phyloP scores from a whole-genome alignment of 2,797 vertebrate genomes.

The Gymnocypris eckloni region DNA sequence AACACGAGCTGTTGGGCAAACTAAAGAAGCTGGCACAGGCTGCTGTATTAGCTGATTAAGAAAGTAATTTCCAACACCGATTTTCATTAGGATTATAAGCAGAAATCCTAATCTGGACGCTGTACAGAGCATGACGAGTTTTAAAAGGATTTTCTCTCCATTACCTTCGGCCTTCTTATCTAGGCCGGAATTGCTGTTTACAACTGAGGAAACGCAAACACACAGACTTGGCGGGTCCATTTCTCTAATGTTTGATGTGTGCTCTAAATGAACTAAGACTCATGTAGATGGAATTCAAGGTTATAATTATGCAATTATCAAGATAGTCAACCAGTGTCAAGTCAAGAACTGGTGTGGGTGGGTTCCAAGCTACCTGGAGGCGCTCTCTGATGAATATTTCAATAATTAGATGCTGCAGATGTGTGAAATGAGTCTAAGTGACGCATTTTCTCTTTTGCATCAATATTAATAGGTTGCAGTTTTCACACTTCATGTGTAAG shows the following conservation, averaged over 20 bases:
- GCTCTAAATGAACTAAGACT: conserved; percentile 11
- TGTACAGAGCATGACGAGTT: conserved; percentile 50
- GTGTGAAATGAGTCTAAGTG: background rate
- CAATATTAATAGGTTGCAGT: conserved; percentile 13
- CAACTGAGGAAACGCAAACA: conserved; percentile 22
- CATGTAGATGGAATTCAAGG: conserved; percentile 2
- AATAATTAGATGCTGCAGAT: conserved; percentile 4
- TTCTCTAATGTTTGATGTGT: conserved; percentile 26
- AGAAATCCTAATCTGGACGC: conserved; percentile 52
- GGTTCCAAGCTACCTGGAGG: background rate
- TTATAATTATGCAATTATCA: conserved; percentile 30
- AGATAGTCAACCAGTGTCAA: conserved; percentile 32
- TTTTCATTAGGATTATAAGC: conserved; percentile 52
- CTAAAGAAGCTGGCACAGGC: conserved; percentile 19
- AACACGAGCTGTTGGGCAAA: conserved; percentile 41
- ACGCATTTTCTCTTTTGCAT: conserved; percentile 7
- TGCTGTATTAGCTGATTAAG: conserved; percentile 56
- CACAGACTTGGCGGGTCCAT: background rate
- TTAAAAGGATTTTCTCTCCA: conserved; percentile 58
- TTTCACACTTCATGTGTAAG: background rate
- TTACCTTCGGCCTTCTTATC: conserved; percentile 47
- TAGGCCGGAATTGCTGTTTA: conserved; percentile 38
- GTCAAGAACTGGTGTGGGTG: conserved; percentile 25
- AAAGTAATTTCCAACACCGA: conserved; percentile 51
- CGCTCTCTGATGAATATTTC: conserved; percentile 10